A percentile compares a stretch with the other conserved stretches of the same genome.
Conservation (phyloP, 1,140 invertebrate species). For the Drosophila nikananu region DNA sequence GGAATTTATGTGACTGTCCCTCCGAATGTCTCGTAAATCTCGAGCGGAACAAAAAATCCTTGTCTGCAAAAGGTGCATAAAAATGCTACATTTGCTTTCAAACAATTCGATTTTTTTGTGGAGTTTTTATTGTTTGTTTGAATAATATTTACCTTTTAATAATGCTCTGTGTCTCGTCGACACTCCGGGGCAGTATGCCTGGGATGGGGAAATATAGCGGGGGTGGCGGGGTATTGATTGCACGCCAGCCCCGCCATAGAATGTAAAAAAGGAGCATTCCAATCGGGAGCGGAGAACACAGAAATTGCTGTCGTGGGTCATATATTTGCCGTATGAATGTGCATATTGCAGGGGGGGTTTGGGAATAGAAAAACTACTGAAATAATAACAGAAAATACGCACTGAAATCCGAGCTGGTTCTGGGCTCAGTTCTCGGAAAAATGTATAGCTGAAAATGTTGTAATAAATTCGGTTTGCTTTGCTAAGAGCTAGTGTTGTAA, state of each 20-base stretch:
- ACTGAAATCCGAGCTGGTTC: slow-evolving; percentile 10
- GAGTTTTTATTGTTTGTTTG: slow-evolving; percentile 59
- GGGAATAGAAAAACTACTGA: slow-evolving; percentile 38
- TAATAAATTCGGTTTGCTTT: slow-evolving; percentile 3
- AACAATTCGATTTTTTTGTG: slow-evolving; percentile 57
- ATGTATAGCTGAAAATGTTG: slow-evolving; percentile 6
- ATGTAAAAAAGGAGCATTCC: slow-evolving; percentile 50
- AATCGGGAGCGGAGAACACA: slow-evolving; percentile 30
- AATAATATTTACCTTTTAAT: slow-evolving; percentile 81
- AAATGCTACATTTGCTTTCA: slow-evolving; percentile 69
- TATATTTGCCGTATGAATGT: slow-evolving; percentile 60
- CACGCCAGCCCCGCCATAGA: slow-evolving; percentile 38
- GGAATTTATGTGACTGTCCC: slow-evolving; percentile 74
- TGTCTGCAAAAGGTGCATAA: slow-evolving; percentile 70
- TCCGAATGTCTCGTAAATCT: slow-evolving; percentile 76
- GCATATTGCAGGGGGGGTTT: slow-evolving; percentile 13
- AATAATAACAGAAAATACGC: slow-evolving; percentile 41
- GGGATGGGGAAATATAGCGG: background rate
- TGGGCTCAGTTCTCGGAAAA: slow-evolving; percentile 9
- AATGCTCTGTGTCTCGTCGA: slow-evolving; percentile 63
- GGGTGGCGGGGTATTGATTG: slow-evolving; percentile 17
- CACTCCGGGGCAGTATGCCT: slow-evolving; percentile 36
- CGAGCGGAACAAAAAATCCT: slow-evolving; percentile 47
- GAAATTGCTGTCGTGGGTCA: slow-evolving; percentile 68
- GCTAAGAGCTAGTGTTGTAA: background rate